Percentiles rank a stretch among this genome's conserved stretches.
Evolutionary conservation across 2,888 invertebrate genomes (phyloP).

Genomic region (Tineola bisselliella): DNA sequence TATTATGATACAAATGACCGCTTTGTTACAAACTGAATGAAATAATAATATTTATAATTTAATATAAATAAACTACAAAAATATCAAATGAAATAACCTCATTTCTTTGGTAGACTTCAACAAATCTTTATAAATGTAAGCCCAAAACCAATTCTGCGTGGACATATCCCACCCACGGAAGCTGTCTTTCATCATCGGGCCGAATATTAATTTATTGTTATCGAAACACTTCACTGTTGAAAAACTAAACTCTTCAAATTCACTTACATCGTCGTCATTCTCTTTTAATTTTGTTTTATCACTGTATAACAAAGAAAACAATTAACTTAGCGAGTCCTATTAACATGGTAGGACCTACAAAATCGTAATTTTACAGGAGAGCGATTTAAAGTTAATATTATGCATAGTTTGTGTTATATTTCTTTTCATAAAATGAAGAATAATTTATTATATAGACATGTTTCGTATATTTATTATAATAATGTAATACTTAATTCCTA

Average conservation of each 20-base stretch:
- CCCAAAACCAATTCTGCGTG: slow-evolving; percentile 88
- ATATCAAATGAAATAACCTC: slow-evolving; percentile 31
- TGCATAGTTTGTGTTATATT: too few relatives aligned
- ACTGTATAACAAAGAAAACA: background rate
- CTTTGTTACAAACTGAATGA: too few relatives aligned
- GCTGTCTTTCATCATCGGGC: slow-evolving; percentile 77
- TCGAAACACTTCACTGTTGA: slow-evolving; percentile 73
- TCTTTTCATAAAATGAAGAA: too few relatives aligned
- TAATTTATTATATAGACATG: too few relatives aligned
- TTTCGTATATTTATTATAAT: too few relatives aligned
- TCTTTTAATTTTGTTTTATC: background rate
- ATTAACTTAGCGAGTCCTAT: too few relatives aligned
- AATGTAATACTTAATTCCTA: too few relatives aligned
- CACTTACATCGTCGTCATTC: background rate
- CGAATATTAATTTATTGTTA: slow-evolving; percentile 75
- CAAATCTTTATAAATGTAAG: slow-evolving; percentile 74
- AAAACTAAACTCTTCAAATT: background rate
- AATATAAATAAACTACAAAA: background rate
- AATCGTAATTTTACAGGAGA: too few relatives aligned
- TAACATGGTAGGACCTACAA: too few relatives aligned
- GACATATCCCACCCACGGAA: slow-evolving; percentile 88
- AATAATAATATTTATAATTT: background rate
- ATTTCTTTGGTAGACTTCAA: slow-evolving; percentile 35
- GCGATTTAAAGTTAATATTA: too few relatives aligned
- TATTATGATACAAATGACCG: too few relatives aligned